Percentiles rank a stretch among this genome's conserved stretches.
These are phyloP conservation scores for Hylomyscus alleni DNA, from an alignment of 2,797 vertebrate species.

Conservation along the genomic window DNA sequence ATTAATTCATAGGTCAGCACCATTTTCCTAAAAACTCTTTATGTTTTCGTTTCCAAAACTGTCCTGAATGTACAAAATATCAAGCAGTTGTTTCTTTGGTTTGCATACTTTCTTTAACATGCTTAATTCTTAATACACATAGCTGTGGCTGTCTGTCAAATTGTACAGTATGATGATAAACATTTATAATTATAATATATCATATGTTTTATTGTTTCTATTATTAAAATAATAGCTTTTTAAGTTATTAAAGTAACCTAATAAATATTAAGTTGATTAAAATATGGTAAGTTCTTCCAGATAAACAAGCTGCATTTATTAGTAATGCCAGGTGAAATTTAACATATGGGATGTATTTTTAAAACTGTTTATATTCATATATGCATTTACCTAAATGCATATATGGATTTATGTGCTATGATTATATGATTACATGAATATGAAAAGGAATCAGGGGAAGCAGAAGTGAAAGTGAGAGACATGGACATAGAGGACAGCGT, in stretches of 20 bases:
- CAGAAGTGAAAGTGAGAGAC: neutral
- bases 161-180: neutral
- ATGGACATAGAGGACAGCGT: neutral
- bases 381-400: too few species aligned
- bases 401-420: too few species aligned
- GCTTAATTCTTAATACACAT: neutral
- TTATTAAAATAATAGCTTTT: too few species aligned
- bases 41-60: neutral
- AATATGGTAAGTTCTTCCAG: neutral
- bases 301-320: neutral
- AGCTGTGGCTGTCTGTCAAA: neutral
- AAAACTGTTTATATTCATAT: neutral
- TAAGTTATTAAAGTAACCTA: too few species aligned
- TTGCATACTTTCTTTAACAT: neutral
- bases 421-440: neutral
- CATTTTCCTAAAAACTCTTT: neutral
- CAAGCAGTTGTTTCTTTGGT: neutral
- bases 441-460: neutral
- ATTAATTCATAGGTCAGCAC: neutral
- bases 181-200: too few species aligned
- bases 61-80: neutral
- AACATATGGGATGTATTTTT: too few species aligned
- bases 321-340: neutral
- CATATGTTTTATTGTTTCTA: neutral
- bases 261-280: neutral